Evolutionary conservation across 2,113 vertebrate genomes (phyloP).

Genomic region (Hemicordylus capensis): DNA sequence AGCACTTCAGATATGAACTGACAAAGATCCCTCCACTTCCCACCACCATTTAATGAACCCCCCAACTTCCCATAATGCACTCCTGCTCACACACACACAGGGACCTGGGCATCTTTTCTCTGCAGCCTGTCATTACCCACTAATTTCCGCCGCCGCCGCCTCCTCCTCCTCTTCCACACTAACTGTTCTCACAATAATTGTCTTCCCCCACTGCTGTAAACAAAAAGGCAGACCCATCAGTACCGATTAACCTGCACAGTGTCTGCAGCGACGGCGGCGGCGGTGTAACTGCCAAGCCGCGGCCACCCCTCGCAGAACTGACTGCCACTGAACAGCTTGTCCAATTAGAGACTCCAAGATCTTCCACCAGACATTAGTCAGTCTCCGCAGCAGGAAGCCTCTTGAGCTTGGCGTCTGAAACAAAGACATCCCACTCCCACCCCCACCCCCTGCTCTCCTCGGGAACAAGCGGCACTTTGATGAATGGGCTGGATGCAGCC

Average conservation of each 20-base stretch:
- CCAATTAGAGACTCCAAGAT: background rate
- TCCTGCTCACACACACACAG: background rate
- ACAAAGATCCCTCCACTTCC: too few relatives aligned
- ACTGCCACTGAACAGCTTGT: background rate
- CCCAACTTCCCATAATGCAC: background rate
- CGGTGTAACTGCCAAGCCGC: background rate
- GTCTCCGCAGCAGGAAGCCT: background rate
- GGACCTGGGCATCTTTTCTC: background rate
- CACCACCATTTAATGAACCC: background rate
- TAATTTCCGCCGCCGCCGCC: background rate
- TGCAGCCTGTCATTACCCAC: background rate
- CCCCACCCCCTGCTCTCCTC: background rate
- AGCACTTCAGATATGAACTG: background rate
- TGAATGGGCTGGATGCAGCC: background rate
- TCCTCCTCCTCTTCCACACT: background rate
- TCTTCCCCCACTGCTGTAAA: background rate
- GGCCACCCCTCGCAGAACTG: background rate
- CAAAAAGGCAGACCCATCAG: background rate
- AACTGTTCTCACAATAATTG: background rate
- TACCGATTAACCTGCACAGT: constrained; percentile 29
- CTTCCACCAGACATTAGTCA: accelerated
- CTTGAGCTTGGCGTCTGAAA: too few relatives aligned
- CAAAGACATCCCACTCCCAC: background rate
- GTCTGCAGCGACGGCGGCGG: background rate
- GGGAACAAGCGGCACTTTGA: background rate